A percentile compares a stretch with the other conserved stretches of the same genome.
Conservation (phyloP, 2,113 vertebrate species). For the Campylomormyrus tamandua region DNA sequence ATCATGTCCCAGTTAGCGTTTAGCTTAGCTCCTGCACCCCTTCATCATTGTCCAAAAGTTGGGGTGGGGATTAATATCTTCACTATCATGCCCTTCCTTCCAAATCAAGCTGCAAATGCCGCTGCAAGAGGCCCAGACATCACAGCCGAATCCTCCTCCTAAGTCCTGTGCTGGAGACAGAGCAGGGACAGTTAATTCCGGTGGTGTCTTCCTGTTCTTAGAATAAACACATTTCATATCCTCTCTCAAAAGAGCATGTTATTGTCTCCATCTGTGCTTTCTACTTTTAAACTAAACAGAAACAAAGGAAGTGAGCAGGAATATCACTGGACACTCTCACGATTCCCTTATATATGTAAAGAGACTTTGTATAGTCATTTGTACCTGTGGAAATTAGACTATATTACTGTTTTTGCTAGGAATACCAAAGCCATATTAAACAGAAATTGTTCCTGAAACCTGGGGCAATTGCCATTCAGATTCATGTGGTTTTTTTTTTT, state of each 20-base stretch:
- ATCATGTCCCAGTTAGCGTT: not conserved
- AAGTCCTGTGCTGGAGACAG: not conserved
- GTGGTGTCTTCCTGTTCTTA: not conserved
- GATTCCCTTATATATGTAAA: not conserved
- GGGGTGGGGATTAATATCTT: not conserved
- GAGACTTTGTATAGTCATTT: not conserved
- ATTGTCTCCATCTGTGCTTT: not conserved
- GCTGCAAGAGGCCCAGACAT: not conserved
- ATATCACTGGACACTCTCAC: not conserved
- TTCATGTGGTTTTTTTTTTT: not conserved
- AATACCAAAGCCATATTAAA: not conserved
- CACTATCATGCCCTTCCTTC: not conserved
- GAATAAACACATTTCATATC: not conserved
- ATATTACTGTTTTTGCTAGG: not conserved
- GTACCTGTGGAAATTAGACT: not conserved
- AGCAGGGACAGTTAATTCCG: not conserved
- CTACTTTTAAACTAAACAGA: not conserved
- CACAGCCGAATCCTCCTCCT: not conserved
- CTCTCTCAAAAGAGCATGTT: not conserved
- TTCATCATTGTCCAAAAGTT: not conserved
- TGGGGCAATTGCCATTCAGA: not conserved
- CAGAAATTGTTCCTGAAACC: not conserved
- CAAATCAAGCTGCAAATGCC: not conserved
- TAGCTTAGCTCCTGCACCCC: not conserved
- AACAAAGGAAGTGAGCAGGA: not conserved